Conservation (phyloP, 2,797 vertebrate species). For the Takifugu rubripes region DNA sequence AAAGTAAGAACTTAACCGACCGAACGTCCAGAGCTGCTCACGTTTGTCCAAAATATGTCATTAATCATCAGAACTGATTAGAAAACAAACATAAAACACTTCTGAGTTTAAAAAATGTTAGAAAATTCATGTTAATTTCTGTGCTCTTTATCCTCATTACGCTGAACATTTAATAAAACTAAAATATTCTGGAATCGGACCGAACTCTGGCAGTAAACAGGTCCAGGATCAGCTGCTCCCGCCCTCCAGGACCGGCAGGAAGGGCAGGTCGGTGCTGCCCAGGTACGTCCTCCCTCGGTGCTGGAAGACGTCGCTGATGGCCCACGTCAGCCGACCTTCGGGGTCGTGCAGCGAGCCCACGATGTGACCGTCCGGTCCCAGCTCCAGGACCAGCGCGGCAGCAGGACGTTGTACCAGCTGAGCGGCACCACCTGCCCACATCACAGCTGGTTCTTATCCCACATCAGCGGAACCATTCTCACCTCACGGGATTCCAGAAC, state of each 20-base stretch:
- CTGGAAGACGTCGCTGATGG: constrained; percentile 74
- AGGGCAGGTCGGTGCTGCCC: constrained; percentile 71
- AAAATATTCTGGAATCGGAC: too few relatives aligned
- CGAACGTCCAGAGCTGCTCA: too few relatives aligned
- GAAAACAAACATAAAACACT: too few relatives aligned
- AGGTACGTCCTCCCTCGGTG: constrained; percentile 58
- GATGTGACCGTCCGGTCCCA: constrained; percentile 45
- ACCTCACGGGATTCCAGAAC: neutral
- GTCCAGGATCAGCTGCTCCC: constrained; percentile 27
- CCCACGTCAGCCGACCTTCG: constrained; percentile 52
- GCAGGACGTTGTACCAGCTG: constrained; percentile 58
- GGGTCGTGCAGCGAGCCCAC: constrained; percentile 64
- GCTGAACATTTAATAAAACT: too few relatives aligned
- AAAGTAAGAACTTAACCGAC: too few relatives aligned
- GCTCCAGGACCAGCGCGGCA: constrained; percentile 72
- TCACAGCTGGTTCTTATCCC: neutral
- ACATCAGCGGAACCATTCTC: too few relatives aligned
- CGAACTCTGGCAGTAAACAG: neutral
- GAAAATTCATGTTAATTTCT: too few relatives aligned
- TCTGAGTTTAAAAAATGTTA: too few relatives aligned
- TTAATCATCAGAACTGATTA: too few relatives aligned
- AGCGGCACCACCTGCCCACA: constrained; percentile 61
- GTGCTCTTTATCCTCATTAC: too few relatives aligned
- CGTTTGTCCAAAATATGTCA: too few relatives aligned
- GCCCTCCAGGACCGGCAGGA: constrained; percentile 62